phyloP scores from a whole-genome alignment of 2,888 invertebrate genomes.

The Lysandra bellargus region DNA sequence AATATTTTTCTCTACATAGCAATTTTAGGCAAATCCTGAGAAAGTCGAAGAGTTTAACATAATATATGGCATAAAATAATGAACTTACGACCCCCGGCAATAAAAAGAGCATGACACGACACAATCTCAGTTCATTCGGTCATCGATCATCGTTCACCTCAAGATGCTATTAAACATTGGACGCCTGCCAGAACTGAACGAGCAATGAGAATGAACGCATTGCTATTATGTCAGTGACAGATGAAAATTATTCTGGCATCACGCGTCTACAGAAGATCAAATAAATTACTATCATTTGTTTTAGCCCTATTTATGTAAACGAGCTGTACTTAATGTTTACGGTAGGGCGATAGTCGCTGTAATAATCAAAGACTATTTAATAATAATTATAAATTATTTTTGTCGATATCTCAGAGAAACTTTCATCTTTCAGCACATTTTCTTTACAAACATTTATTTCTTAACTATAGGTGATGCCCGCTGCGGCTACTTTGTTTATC shows the following conservation, averaged over 20 bases:
- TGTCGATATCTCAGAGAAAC: too few relatives aligned
- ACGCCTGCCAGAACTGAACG: background rate
- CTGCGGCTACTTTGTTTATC: too few relatives aligned
- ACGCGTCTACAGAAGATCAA: background rate
- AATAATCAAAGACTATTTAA: too few relatives aligned
- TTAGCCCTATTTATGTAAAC: background rate
- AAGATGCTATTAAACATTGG: background rate
- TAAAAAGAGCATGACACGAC: slow-evolving; percentile 5
- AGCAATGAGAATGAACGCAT: slow-evolving; percentile 10
- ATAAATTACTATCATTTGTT: background rate
- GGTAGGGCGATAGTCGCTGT: background rate
- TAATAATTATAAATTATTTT: too few relatives aligned
- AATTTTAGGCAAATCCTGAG: background rate
- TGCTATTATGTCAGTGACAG: slow-evolving; percentile 10
- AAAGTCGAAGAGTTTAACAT: background rate
- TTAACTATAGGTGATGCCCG: too few relatives aligned
- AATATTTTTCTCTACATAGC: background rate
- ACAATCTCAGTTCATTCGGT: slow-evolving; percentile 3
- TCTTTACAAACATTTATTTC: too few relatives aligned
- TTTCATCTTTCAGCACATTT: too few relatives aligned
- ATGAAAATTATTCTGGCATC: background rate
- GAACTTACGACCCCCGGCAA: background rate
- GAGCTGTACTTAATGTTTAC: background rate
- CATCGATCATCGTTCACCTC: slow-evolving; percentile 6
- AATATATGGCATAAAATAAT: background rate